Base-by-base conservation (phyloP, 1,140 invertebrate species). In the Oscheius sp. region DNA sequence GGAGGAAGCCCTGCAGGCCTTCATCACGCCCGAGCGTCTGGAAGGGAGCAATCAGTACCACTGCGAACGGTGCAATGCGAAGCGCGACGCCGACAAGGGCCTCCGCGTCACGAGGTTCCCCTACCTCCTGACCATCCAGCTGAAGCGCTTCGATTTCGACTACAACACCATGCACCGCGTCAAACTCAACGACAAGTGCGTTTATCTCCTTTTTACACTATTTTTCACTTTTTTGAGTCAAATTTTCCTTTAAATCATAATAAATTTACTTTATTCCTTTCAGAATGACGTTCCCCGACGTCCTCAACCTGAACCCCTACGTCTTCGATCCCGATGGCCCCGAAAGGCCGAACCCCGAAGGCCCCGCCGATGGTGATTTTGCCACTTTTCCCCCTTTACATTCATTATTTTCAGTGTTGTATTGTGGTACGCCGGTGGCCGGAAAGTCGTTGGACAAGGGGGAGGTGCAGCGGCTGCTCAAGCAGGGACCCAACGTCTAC, bases 61-160 rank as follows among this genome's bases (percentile, higher is more conserved):
- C 83, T 95, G 93, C 87, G 92, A 93, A 77, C 90, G 90, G 74
- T 95, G 93, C 86, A 89, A 91, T 79, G 91, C 91, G 80, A 92
- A 93, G 81, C 93, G 92, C 85, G 90, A 95, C 85, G 93, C 93
- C 34, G 91, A 94, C 81, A 95, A 95, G 63, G 72, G 93, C 36
- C 87, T 94, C 20, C 93, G 93, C 82, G 94, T 95, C 82, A 89
- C 90, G 13, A 90, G 90, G 69, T 93, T 95, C 85, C 93, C 93
- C 0, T 94, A 95, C 84, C 86, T 95, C 55, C 85, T 95, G 18
- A 93, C 92, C 0, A 85, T 95, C 72, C 93, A 94, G 82, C 86
- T 95, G 65, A 94, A 94, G 85, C 88, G 93, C 69, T 95, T 94
- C 85, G 92, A 94, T 85, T 94, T 94, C 86, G 93, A 95, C 84